Percentiles rank a stretch among this genome's conserved stretches.
Evolutionary conservation across 1,140 invertebrate species (phyloP).

Genomic region (Euborellia annulipes): DNA sequence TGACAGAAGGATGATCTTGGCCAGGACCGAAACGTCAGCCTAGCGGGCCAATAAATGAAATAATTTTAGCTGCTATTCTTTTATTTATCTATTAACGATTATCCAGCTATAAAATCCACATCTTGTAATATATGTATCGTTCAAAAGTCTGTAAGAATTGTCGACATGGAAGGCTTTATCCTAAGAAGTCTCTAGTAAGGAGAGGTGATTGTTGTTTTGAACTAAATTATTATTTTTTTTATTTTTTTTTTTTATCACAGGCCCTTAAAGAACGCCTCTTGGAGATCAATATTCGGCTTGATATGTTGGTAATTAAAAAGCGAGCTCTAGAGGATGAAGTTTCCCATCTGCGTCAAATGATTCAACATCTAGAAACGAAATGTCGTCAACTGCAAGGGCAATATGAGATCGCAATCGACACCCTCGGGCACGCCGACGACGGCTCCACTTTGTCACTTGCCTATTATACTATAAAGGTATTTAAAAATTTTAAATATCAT

Average conservation of each 20-base stretch:
- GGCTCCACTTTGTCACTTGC: conserved; percentile 40
- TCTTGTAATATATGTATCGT: too few species aligned
- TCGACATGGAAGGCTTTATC: too few species aligned
- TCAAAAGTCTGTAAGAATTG: too few species aligned
- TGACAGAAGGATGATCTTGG: too few species aligned
- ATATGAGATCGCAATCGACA: conserved; percentile 18
- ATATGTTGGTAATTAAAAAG: conserved; percentile 37
- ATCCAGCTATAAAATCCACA: too few species aligned
- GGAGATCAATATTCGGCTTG: conserved; percentile 40
- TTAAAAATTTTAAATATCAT: too few species aligned
- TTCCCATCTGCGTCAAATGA: conserved; percentile 34
- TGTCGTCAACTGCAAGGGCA: conserved; percentile 40
- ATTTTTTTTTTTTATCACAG: conserved; percentile 18
- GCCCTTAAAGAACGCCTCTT: conserved; percentile 42
- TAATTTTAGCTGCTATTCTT: too few species aligned
- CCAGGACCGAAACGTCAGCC: too few species aligned
- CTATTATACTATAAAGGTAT: conserved; percentile 44
- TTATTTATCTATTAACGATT: too few species aligned
- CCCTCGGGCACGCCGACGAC: conserved; percentile 36
- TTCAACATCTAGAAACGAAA: conserved; percentile 34
- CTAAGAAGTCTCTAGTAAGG: too few species aligned
- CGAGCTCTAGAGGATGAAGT: conserved; percentile 37
- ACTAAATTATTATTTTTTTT: too few species aligned
- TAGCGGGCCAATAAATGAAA: too few species aligned
- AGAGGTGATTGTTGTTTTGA: background rate